A percentile compares a stretch with the other conserved stretches of the same genome.
phyloP scores from a whole-genome alignment of 2,888 invertebrate species.

The Andricus quercusramuli region DNA sequence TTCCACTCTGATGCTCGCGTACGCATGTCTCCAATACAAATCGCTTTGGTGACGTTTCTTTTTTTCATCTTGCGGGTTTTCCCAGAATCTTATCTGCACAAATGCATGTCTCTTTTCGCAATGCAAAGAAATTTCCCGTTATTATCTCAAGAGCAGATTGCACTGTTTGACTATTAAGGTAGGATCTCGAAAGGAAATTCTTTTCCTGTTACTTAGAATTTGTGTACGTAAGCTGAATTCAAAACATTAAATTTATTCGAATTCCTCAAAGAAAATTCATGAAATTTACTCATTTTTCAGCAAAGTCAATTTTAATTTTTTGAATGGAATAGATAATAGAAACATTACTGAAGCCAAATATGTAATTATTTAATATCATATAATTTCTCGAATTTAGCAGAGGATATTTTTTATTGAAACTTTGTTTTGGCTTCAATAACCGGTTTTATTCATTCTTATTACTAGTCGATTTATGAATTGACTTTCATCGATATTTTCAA shows the following conservation, averaged over 20 bases:
- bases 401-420: background rate
- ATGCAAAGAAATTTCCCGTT: conserved; percentile 3
- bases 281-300: background rate
- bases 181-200: background rate
- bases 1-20: background rate
- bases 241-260: background rate
- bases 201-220: conserved; percentile 1
- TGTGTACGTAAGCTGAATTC: background rate
- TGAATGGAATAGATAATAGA: background rate
- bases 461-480: no score
- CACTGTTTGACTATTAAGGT: background rate
- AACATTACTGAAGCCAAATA: background rate
- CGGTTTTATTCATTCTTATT: no score
- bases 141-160: background rate
- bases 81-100: background rate
- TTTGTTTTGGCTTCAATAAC: background rate
- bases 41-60: conserved; percentile 3
- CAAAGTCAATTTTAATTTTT: background rate
- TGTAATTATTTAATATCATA: background rate
- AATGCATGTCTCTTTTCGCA: conserved; percentile 1
- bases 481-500: no score
- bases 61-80: background rate
- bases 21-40: background rate
- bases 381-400: background rate
- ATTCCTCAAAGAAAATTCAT: background rate